Evolutionary conservation across 2,888 invertebrate genomes (phyloP).

Genomic region (Psylliodes chrysocephalus): DNA sequence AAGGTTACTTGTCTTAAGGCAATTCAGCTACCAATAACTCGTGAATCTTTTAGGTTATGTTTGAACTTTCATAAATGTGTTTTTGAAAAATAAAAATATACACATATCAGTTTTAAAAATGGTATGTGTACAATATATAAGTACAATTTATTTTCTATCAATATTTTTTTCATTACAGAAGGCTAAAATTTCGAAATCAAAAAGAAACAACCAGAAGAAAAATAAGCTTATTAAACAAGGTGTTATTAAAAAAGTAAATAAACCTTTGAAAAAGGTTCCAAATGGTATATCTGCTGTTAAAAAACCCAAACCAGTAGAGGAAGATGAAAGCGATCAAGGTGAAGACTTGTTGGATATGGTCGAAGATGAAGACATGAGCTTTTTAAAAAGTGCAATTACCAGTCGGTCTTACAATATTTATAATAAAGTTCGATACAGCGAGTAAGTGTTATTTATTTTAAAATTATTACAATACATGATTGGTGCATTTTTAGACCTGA

Average conservation of each 20-base stretch:
- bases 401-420: slow-evolving; percentile 65
- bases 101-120: too few species aligned
- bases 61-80: too few species aligned
- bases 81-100: too few species aligned
- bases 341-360: slow-evolving; percentile 69
- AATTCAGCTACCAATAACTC: too few species aligned
- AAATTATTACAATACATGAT: neutral
- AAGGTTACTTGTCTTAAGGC: too few species aligned
- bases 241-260: slow-evolving; percentile 56
- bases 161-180: slow-evolving; percentile 45
- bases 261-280: slow-evolving; percentile 33
- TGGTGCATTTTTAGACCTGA: slow-evolving; percentile 23
- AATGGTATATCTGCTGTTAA: slow-evolving; percentile 18
- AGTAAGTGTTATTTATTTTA: slow-evolving; percentile 42
- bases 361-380: slow-evolving; percentile 68
- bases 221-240: slow-evolving; percentile 61
- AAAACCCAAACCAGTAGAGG: slow-evolving; percentile 48
- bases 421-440: slow-evolving; percentile 60
- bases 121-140: too few species aligned
- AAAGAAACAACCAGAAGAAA: slow-evolving; percentile 62
- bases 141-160: too few species aligned
- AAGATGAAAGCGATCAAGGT: slow-evolving; percentile 66
- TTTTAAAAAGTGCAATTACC: slow-evolving; percentile 64
- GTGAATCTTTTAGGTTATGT: too few species aligned
- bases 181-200: slow-evolving; percentile 60